Base-by-base conservation (phyloP, 2,888 invertebrate species). In the Ephialtes manifestator region DNA sequence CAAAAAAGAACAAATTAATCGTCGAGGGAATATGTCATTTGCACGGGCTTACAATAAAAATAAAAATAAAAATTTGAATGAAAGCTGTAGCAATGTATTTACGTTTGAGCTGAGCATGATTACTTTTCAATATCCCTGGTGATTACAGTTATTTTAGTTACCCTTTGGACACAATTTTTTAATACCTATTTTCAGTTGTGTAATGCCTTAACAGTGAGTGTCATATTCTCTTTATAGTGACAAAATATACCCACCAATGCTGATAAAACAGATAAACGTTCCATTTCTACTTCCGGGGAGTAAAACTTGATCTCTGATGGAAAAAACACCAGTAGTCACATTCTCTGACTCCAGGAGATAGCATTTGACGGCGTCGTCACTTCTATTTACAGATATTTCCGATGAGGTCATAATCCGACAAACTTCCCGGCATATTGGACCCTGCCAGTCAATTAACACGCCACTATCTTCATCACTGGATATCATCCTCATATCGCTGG, bases 191-290 rank as follows among this genome's bases (percentile, higher is more conserved):
- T 39, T 10, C 28, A 28, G 58, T 28, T 24, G 20, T 20, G 46
- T 15, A 28, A 20, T 55, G 7, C 24, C 15, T 18, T 11, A 8
- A 55, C 39, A 10, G 39, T 8, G 10, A 39, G 10, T 39, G 39
- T 39, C 39, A 39, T 39, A 39, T 39, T 39, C 10, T 10, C 39
- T 8, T 39, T 10, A 39, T 1, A 39, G 39, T 4, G 39, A 39
- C 10, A 55, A 48, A 39, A 35, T 11, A 28, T 48, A 63, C 74
- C 20, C 48, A 84, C 80, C 63, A 0, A 76, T 58, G 53, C 58
- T 67, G 31, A 76, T 28, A 18, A 84, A 80, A 20, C 83, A 84
- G 5, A 80, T 28, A 2, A 58, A 43, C 35, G 55, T 71, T 71
- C 20, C 18, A 24, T 80, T 76, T 55, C 48, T 46, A 5, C 0